Conservation (phyloP, 30 jellyfish, hydroid and myxozoan species). For the Hydractinia echinata region DNA sequence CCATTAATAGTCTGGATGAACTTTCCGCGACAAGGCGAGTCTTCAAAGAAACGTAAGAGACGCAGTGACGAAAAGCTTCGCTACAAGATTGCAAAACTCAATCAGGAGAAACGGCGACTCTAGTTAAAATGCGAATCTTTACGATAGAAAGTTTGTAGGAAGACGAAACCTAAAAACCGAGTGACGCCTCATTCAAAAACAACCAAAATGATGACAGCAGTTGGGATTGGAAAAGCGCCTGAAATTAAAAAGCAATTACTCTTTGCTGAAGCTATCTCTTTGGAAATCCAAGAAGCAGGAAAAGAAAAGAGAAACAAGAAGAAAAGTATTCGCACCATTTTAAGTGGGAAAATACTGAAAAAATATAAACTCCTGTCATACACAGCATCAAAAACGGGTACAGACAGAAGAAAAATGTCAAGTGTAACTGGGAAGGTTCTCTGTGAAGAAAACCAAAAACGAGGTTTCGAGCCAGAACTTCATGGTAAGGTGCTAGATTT, state of each 20-base stretch:
- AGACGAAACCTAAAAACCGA: no score
- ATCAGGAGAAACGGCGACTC: no score
- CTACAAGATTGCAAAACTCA: no score
- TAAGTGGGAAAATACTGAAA: not conserved
- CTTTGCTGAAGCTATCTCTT: not conserved
- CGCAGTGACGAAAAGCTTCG: no score
- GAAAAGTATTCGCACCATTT: not conserved
- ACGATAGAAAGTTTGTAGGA: no score
- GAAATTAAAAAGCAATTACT: not conserved
- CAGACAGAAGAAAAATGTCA: not conserved
- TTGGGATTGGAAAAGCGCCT: no score
- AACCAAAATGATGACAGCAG: no score
- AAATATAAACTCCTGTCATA: not conserved
- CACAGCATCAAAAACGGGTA: slow-evolving; percentile 1
- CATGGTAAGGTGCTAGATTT: not conserved
- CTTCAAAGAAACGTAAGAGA: no score
- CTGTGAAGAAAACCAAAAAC: not conserved
- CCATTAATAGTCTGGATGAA: no score
- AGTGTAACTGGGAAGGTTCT: slow-evolving; percentile 3
- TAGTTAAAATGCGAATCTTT: no score
- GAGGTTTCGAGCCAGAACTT: slow-evolving; percentile 10
- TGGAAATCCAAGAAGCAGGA: not conserved
- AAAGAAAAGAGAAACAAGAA: not conserved
- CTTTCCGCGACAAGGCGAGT: no score
- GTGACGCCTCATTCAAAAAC: no score